Evolutionary conservation across 2,113 vertebrate species (phyloP).

Genomic region (Hippoglossus stenolepis): DNA sequence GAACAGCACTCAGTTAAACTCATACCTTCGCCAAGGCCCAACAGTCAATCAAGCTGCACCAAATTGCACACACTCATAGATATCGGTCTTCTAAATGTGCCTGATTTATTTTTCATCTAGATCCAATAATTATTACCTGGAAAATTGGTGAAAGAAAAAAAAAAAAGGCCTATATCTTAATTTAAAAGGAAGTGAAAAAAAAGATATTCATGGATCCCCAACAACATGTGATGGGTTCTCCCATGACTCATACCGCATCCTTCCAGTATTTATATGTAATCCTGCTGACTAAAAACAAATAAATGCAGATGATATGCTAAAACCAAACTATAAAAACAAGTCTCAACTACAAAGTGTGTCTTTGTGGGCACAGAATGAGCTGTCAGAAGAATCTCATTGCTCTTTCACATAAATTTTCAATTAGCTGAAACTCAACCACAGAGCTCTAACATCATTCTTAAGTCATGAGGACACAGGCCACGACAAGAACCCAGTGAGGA

Average conservation of each 20-base stretch:
- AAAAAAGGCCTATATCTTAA: not conserved
- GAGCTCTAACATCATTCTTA: constrained; percentile 34
- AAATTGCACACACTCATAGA: too few relatives aligned
- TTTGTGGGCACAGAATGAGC: constrained; percentile 14
- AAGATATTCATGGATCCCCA: too few relatives aligned
- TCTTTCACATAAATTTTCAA: constrained; percentile 43
- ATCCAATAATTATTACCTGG: not conserved
- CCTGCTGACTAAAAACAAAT: not conserved
- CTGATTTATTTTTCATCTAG: not conserved
- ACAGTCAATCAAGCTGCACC: too few relatives aligned
- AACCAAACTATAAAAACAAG: not conserved
- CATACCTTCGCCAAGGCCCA: too few relatives aligned
- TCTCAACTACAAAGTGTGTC: not conserved
- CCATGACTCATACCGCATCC: too few relatives aligned
- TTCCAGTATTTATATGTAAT: too few relatives aligned
- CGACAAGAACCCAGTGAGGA: not conserved
- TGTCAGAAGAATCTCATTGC: constrained; percentile 16
- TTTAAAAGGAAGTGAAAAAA: too few relatives aligned
- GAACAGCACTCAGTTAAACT: too few relatives aligned
- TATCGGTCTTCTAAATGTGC: too few relatives aligned
- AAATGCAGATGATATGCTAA: not conserved
- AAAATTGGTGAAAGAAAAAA: too few relatives aligned
- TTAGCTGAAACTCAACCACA: constrained; percentile 31
- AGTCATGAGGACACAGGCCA: constrained; percentile 20
- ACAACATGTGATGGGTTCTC: too few relatives aligned